Percentiles rank a stretch among this genome's conserved stretches.
phyloP scores from a whole-genome alignment of 2,797 vertebrate genomes.

The Sphenopsis melanotis region DNA sequence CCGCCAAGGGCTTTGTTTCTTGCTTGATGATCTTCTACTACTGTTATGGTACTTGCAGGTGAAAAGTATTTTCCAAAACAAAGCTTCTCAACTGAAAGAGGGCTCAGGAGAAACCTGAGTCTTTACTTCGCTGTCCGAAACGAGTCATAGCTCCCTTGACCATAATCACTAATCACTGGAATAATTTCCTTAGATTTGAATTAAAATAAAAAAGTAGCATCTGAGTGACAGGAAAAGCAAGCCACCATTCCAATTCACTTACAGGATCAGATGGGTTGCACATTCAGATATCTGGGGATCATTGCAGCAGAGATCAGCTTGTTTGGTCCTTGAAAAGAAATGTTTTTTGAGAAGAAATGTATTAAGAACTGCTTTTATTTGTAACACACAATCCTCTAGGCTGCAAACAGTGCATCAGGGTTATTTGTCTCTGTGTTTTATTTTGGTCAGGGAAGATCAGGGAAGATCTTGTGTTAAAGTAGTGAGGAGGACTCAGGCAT shows the following conservation, averaged over 20 bases:
- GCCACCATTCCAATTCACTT: neutral
- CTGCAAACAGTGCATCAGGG: neutral
- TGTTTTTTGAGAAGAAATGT: neutral
- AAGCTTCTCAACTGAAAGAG: neutral
- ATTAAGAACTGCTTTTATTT: neutral
- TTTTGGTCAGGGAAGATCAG: neutral
- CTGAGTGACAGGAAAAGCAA: neutral
- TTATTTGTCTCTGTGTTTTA: neutral
- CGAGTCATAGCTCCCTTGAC: neutral
- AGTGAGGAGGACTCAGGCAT: neutral
- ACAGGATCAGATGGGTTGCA: neutral
- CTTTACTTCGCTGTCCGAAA: neutral
- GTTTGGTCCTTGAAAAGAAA: neutral
- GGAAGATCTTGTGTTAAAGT: neutral
- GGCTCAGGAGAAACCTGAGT: neutral
- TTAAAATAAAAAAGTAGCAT: neutral
- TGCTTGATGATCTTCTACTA: fast-evolving
- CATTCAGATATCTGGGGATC: neutral
- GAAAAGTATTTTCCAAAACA: neutral
- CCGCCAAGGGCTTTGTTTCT: neutral
- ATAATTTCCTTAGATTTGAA: neutral
- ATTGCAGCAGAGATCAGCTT: neutral
- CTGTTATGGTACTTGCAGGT: neutral
- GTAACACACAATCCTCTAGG: neutral
- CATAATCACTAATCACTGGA: neutral